phyloP scores from a whole-genome alignment of 1,140 invertebrate genomes.

The Lepidurus arcticus region DNA sequence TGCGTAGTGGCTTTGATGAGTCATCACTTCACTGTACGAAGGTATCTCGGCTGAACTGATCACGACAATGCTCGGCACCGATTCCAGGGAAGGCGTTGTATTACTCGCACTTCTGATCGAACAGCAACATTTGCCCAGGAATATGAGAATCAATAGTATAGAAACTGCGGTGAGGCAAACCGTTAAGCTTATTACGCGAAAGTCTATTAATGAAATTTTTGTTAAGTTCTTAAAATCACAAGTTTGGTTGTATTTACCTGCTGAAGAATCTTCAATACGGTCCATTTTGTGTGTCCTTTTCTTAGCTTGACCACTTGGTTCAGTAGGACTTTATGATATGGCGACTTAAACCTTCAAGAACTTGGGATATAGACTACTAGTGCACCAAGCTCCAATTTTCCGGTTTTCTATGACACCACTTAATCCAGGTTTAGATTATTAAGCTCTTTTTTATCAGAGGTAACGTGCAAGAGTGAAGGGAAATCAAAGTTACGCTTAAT shows the following conservation, averaged over 20 bases:
- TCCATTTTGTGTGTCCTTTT: background rate
- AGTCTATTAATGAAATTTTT: background rate
- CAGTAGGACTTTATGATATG: background rate
- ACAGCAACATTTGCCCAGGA: background rate
- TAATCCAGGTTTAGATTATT: conserved; percentile 8
- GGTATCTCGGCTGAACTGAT: background rate
- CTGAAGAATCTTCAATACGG: background rate
- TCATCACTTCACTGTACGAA: conserved; percentile 19
- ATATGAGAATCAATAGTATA: background rate
- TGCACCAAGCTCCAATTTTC: no score
- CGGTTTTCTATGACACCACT: background rate
- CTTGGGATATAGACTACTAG: background rate
- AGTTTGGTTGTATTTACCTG: background rate
- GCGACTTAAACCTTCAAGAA: background rate
- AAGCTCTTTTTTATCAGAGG: background rate
- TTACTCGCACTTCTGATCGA: background rate
- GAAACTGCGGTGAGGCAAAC: background rate
- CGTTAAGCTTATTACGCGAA: background rate
- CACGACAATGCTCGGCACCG: background rate
- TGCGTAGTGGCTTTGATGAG: background rate
- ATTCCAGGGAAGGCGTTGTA: background rate
- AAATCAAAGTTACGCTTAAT: background rate
- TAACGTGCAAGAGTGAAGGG: background rate
- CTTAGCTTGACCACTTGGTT: background rate
- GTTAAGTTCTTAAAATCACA: background rate